Evolutionary conservation across 2,113 vertebrate species (phyloP).

Genomic region (Athene cunicularia): DNA sequence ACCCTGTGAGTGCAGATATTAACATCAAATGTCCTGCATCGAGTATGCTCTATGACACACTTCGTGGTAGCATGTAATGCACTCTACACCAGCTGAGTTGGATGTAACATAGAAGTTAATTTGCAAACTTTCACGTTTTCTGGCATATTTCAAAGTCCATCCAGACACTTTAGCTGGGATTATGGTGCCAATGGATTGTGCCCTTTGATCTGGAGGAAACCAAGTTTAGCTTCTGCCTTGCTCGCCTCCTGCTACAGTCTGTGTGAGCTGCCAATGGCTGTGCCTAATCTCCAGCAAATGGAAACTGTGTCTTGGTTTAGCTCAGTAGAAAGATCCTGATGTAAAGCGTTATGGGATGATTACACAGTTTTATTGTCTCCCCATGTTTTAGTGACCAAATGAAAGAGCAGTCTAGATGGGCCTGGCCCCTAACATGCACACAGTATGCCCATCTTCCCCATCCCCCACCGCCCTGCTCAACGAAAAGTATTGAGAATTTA

Average conservation of each 20-base stretch:
- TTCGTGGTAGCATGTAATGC: not conserved
- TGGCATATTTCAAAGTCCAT: slow-evolving; percentile 68
- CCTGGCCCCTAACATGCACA: not conserved
- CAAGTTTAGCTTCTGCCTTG: not conserved
- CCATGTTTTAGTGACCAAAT: not conserved
- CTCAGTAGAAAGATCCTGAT: not conserved
- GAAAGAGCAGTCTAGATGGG: not conserved
- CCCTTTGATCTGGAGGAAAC: slow-evolving; percentile 41
- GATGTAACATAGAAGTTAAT: slow-evolving; percentile 62
- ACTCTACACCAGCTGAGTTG: not conserved
- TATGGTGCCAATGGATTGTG: slow-evolving; percentile 45
- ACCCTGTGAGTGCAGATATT: slow-evolving; percentile 13
- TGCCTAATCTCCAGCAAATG: rapidly evolving
- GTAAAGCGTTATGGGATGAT: not conserved
- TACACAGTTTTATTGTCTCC: not conserved
- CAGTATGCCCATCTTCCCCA: not conserved
- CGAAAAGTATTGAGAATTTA: not conserved
- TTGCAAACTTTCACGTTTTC: slow-evolving; percentile 62
- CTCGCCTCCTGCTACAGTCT: not conserved
- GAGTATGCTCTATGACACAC: not conserved
- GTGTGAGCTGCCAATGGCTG: not conserved
- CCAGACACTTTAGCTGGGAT: slow-evolving; percentile 44
- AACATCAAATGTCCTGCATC: not conserved
- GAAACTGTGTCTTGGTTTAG: not conserved
- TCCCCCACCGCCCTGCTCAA: too few species aligned